Percentiles rank a stretch among this genome's conserved stretches.
Evolutionary conservation across 2,113 vertebrate genomes (phyloP).

Genomic region (Microcebus ravelobensis): DNA sequence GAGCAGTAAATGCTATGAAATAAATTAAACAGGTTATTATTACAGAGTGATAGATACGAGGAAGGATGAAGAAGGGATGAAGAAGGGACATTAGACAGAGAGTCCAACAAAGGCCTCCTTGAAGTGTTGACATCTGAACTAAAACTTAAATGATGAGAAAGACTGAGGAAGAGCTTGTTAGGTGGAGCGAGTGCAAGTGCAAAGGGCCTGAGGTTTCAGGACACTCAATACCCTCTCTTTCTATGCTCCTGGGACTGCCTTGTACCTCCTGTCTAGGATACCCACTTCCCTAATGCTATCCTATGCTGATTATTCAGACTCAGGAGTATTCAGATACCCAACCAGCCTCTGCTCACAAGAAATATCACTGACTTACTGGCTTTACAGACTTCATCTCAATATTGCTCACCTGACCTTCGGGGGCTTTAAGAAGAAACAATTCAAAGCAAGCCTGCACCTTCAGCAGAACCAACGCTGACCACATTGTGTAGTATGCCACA

Average conservation of each 20-base stretch:
- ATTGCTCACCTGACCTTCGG: not conserved
- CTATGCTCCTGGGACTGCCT: not conserved
- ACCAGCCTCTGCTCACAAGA: not conserved
- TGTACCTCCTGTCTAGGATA: not conserved
- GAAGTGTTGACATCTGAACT: not conserved
- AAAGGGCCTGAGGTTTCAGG: not conserved
- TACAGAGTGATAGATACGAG: not conserved
- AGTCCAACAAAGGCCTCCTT: not conserved
- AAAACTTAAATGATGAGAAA: not conserved
- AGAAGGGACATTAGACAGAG: not conserved
- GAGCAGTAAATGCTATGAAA: not conserved
- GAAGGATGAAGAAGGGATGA: not conserved
- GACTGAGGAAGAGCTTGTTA: not conserved
- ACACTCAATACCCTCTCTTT: rapidly evolving
- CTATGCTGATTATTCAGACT: not conserved
- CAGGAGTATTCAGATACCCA: not conserved
- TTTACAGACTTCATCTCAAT: not conserved
- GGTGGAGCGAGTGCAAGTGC: not conserved
- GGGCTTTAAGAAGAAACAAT: not conserved
- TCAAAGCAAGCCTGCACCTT: not conserved
- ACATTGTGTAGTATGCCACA: not conserved
- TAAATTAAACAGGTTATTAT: not conserved
- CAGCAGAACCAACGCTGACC: not conserved
- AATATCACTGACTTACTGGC: not conserved
- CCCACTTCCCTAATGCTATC: not conserved